phyloP scores from a whole-genome alignment of 35 echinoderm and acorn worm genomes.

The Stichopus chloronotus region DNA sequence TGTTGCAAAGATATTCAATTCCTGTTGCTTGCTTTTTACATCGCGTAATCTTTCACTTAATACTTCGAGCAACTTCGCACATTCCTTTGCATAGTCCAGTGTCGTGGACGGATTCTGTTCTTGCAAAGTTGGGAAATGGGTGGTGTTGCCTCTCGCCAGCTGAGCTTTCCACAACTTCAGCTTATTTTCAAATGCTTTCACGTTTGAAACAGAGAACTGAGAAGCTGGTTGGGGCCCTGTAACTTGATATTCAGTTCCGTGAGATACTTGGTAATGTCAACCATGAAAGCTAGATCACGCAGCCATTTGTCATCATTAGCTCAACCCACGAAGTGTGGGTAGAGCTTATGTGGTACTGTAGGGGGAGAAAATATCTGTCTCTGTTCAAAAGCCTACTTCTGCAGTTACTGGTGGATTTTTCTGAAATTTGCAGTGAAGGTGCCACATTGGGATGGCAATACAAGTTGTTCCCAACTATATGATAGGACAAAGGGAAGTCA shows the following conservation, averaged over 20 bases:
- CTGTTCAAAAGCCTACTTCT: no score
- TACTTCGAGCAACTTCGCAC: background rate
- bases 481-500: no score
- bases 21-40: conserved; percentile 1
- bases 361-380: no score
- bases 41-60: background rate
- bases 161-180: conserved; percentile 3
- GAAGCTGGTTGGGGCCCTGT: conserved; percentile 20
- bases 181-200: background rate
- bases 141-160: background rate
- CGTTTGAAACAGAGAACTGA: background rate
- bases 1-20: conserved; percentile 18
- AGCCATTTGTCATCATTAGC: conserved; percentile 45
- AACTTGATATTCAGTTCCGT: conserved; percentile 31
- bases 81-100: background rate
- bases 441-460: no score
- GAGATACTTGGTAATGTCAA: background rate
- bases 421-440: no score
- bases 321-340: no score
- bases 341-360: no score
- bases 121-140: conserved; percentile 21
- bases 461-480: no score
- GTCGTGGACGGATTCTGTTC: background rate
- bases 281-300: conserved; percentile 17
- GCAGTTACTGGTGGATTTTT: no score